Evolutionary conservation across 2,888 invertebrate species (phyloP).

Genomic region (Lepidochrysops patricia): DNA sequence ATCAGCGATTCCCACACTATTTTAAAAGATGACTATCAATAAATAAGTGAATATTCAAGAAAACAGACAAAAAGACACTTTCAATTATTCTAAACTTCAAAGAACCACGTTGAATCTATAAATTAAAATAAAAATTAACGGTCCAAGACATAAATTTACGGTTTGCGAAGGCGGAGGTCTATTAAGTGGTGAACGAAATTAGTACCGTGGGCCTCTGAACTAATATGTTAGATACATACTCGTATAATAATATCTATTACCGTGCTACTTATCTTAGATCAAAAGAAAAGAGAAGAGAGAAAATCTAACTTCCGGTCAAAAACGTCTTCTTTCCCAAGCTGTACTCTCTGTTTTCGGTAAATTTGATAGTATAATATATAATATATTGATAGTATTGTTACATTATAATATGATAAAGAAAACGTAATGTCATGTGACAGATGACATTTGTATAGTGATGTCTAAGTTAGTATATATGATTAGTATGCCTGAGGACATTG

Average conservation of each 20-base stretch:
- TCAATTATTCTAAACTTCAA: not conserved
- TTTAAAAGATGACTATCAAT: not conserved
- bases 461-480: too few relatives aligned
- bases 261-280: not conserved
- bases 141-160: not conserved
- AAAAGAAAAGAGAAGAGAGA: too few relatives aligned
- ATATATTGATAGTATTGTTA: too few relatives aligned
- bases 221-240: not conserved
- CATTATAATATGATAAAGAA: too few relatives aligned
- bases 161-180: not conserved
- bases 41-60: not conserved
- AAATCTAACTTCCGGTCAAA: too few relatives aligned
- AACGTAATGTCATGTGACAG: too few relatives aligned
- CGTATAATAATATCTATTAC: too few relatives aligned
- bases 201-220: not conserved
- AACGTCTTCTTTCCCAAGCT: too few relatives aligned
- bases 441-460: too few relatives aligned
- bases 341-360: too few relatives aligned
- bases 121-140: slow-evolving; percentile 5
- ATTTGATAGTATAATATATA: too few relatives aligned
- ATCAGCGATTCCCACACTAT: not conserved
- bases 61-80: not conserved
- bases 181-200: not conserved
- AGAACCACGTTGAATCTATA: not conserved
- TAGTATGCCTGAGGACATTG: too few relatives aligned